These are phyloP conservation scores for Sericinus montela DNA, from an alignment of 2,888 invertebrate species.

Conservation along the genomic window DNA sequence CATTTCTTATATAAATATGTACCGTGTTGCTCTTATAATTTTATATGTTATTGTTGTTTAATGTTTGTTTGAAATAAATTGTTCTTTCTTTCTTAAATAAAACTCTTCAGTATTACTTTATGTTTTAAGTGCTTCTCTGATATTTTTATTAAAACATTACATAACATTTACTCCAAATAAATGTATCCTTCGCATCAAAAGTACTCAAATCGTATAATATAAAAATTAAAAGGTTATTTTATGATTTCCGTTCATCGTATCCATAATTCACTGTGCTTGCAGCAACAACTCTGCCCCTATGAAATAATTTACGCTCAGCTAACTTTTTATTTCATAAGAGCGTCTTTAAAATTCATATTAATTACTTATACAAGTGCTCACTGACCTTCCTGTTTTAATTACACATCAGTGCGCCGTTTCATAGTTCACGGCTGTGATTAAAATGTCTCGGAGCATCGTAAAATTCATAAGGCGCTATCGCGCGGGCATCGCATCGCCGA, in stretches of 20 bases:
- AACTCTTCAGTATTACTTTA: too few species aligned
- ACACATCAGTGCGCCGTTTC: constrained; percentile 55
- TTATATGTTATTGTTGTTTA: too few species aligned
- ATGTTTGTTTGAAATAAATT: too few species aligned
- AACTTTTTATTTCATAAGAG: constrained; percentile 66
- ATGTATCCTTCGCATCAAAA: constrained; percentile 3
- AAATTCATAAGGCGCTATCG: constrained; percentile 62
- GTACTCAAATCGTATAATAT: background rate
- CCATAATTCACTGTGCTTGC: constrained; percentile 51
- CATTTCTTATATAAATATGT: too few species aligned
- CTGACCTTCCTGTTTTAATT: constrained; percentile 76
- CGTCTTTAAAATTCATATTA: constrained; percentile 67
- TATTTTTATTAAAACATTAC: background rate
- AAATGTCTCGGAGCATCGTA: constrained; percentile 59
- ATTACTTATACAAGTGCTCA: constrained; percentile 69
- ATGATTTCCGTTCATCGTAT: constrained; percentile 50
- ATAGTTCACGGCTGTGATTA: constrained; percentile 77
- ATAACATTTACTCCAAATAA: background rate
- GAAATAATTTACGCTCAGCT: constrained; percentile 73
- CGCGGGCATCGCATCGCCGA: constrained; percentile 52
- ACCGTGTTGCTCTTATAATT: too few species aligned
- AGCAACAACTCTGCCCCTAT: constrained; percentile 60
- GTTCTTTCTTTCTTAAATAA: too few species aligned
- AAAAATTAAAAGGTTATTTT: constrained; percentile 29
- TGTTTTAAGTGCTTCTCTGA: too few species aligned